phyloP scores from a whole-genome alignment of 2,888 invertebrate genomes.

The Drosophila algonquin region DNA sequence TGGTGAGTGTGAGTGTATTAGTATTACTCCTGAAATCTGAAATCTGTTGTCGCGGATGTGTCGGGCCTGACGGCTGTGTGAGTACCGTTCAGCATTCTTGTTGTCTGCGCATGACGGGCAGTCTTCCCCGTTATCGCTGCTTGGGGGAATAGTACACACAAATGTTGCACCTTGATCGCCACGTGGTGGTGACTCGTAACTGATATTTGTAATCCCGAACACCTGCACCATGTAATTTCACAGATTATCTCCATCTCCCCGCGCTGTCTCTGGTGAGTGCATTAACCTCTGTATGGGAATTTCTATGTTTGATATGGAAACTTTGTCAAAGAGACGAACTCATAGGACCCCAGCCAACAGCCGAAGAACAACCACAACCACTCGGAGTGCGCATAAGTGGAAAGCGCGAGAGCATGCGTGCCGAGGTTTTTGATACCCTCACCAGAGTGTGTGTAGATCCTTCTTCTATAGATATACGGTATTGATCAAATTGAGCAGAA shows the following conservation, averaged over 20 bases:
- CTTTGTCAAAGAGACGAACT: constrained; percentile 1
- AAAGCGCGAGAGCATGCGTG: background rate
- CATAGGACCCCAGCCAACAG: background rate
- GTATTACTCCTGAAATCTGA: constrained; percentile 9
- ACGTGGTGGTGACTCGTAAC: constrained; percentile 18
- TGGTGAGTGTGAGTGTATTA: background rate
- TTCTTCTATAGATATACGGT: too few relatives aligned
- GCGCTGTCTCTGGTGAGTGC: constrained; percentile 7
- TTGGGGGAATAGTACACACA: background rate
- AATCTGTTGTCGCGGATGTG: constrained; percentile 14
- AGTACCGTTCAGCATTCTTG: constrained; percentile 13
- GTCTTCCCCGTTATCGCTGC: constrained; percentile 21
- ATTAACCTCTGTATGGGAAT: constrained; percentile 30
- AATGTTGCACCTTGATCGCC: constrained; percentile 21
- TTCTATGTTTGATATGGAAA: constrained; percentile 27
- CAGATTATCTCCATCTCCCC: background rate
- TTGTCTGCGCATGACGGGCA: constrained; percentile 28
- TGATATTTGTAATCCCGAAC: constrained; percentile 7
- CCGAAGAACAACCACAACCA: background rate
- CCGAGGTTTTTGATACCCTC: background rate
- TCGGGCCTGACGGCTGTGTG: constrained; percentile 9
- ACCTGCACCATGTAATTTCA: constrained; percentile 3
- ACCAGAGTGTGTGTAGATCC: background rate
- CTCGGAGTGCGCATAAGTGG: background rate
- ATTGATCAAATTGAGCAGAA: too few relatives aligned